A percentile compares a stretch with the other conserved stretches of the same genome.
phyloP scores from a whole-genome alignment of 64 coral and sea anemone genomes.

The Platygyra sinensis region DNA sequence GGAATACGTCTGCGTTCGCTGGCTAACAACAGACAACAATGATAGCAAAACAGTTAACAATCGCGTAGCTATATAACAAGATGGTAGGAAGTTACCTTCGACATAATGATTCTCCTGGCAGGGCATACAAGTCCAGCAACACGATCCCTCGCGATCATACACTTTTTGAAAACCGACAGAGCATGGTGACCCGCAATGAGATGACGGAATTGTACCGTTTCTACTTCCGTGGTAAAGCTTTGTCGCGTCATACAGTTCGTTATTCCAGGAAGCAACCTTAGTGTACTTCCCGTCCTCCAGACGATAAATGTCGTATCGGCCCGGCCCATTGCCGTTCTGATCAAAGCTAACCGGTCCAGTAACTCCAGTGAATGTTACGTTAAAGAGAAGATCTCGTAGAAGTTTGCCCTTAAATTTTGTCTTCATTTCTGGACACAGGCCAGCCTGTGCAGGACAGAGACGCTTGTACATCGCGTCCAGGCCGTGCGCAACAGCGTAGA shows the following conservation, averaged over 20 bases:
- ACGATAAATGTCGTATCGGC: constrained; percentile 80
- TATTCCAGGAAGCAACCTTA: constrained; percentile 65
- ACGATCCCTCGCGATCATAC: constrained; percentile 39
- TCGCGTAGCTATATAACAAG: neutral
- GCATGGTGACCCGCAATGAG: constrained; percentile 34
- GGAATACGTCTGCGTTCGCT: too few relatives aligned
- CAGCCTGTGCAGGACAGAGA: constrained; percentile 59
- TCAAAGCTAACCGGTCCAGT: constrained; percentile 75
- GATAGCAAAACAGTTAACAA: neutral
- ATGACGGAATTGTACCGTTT: constrained; percentile 4
- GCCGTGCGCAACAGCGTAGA: constrained; percentile 84
- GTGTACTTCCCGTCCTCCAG: constrained; percentile 37
- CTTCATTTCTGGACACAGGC: constrained; percentile 63
- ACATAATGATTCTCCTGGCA: constrained; percentile 50
- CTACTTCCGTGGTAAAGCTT: constrained; percentile 3
- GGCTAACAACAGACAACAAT: too few relatives aligned
- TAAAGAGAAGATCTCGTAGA: constrained; percentile 55
- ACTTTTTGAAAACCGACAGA: neutral
- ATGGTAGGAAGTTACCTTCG: constrained; percentile 44
- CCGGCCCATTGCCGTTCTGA: constrained; percentile 59
- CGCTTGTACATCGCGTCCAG: constrained; percentile 69
- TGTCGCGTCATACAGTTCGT: neutral
- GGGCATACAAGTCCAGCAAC: constrained; percentile 58
- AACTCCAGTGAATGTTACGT: constrained; percentile 65
- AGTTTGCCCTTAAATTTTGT: constrained; percentile 10